Percentiles rank a stretch among this genome's conserved stretches.
Evolutionary conservation across 2,113 vertebrate genomes (phyloP).

Genomic region (Mystacornis crossleyi): DNA sequence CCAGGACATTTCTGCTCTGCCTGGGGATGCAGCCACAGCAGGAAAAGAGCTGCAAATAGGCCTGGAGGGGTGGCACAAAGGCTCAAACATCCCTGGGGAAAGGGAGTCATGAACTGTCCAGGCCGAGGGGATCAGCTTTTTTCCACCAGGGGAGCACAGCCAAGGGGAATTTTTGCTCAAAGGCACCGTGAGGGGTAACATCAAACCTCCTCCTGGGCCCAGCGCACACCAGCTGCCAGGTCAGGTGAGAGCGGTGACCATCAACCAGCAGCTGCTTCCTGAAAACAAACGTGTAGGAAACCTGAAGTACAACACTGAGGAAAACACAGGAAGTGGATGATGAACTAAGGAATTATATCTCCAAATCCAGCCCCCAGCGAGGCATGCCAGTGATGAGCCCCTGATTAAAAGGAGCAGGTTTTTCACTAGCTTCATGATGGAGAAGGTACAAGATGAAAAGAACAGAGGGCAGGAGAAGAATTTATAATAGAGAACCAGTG

Average conservation of each 20-base stretch:
- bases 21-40: neutral
- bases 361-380: neutral
- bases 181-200: neutral
- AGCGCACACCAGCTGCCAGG: neutral
- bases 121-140: neutral
- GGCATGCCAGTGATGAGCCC: accelerated
- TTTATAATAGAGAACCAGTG: neutral
- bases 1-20: accelerated
- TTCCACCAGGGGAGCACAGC: neutral
- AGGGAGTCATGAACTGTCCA: neutral
- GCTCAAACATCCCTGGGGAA: neutral
- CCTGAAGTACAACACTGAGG: accelerated
- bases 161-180: neutral
- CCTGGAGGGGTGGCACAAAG: no score
- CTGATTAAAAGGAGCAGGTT: neutral
- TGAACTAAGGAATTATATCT: neutral
- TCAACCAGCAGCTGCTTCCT: neutral
- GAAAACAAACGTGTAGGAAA: neutral
- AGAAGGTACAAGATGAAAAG: neutral
- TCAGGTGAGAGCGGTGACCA: neutral
- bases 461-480: neutral
- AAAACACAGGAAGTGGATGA: neutral
- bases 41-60: neutral
- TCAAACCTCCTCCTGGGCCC: neutral
- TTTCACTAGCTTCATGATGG: neutral